Percentiles rank a stretch among this genome's conserved stretches.
phyloP scores from a whole-genome alignment of 2,888 invertebrate genomes.

The Gnatocerus cornutus region DNA sequence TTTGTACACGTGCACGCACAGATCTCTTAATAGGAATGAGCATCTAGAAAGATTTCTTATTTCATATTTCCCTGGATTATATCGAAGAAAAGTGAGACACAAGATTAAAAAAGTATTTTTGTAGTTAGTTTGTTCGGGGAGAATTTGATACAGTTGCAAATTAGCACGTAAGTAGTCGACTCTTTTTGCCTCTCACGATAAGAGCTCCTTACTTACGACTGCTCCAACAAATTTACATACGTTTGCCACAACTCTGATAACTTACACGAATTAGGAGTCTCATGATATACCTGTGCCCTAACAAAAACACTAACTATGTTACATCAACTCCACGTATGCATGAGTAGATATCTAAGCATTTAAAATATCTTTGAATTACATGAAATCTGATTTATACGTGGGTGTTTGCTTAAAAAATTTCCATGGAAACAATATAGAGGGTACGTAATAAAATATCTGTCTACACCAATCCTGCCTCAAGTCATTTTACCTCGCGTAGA shows the following conservation, averaged over 20 bases:
- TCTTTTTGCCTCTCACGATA: conserved; percentile 30
- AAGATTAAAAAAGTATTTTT: conserved; percentile 10
- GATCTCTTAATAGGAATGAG: conserved; percentile 19
- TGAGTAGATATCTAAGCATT: no score
- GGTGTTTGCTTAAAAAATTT: neutral
- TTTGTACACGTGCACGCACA: conserved; percentile 15
- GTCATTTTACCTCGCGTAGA: neutral
- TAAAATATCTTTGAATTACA: no score
- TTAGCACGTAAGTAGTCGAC: conserved; percentile 25
- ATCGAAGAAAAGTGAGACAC: neutral
- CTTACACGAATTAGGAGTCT: conserved; percentile 40
- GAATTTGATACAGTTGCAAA: conserved; percentile 31
- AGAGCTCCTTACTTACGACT: conserved; percentile 33
- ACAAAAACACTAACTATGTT: conserved; percentile 29
- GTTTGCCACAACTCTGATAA: conserved; percentile 41
- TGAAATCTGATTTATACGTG: no score
- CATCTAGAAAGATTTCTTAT: conserved; percentile 22
- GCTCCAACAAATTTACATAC: conserved; percentile 39
- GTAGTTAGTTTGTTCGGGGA: conserved; percentile 1
- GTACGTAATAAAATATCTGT: conserved; percentile 6
- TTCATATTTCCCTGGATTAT: conserved; percentile 28
- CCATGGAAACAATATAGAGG: neutral
- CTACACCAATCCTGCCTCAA: conserved; percentile 1
- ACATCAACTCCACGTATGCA: conserved; percentile 32
- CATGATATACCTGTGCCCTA: conserved; percentile 31